Percentiles rank a stretch among this genome's conserved stretches.
These are phyloP conservation scores for Anableps anableps DNA, from an alignment of 2,797 vertebrate species.

Conservation along the genomic window DNA sequence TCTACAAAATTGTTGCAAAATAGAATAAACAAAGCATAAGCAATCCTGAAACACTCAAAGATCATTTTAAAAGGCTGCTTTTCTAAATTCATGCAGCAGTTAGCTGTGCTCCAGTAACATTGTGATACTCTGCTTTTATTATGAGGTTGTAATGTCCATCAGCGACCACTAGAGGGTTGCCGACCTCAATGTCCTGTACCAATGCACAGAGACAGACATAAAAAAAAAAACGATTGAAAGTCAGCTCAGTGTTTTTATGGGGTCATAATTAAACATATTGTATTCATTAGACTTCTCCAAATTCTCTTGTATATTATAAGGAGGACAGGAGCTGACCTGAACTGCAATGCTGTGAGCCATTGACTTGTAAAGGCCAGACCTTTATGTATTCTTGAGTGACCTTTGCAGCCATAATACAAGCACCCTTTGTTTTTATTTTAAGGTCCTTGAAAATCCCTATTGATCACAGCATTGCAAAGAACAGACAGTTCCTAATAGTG, in stretches of 20 bases:
- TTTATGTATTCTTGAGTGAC: constrained; percentile 12
- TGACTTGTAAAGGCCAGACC: constrained; percentile 10
- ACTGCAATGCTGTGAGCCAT: background rate
- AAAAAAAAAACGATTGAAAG: background rate
- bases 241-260: background rate
- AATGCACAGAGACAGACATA: background rate
- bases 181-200: background rate
- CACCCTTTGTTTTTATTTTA: background rate
- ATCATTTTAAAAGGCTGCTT: background rate
- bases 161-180: background rate
- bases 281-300: background rate
- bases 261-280: constrained; percentile 4
- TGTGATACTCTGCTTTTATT: background rate
- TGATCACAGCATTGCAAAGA: constrained; percentile 22
- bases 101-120: background rate
- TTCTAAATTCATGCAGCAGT: background rate
- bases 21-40: background rate
- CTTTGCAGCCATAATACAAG: constrained; percentile 8
- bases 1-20: background rate
- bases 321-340: background rate
- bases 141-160: background rate
- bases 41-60: background rate
- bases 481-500: constrained; percentile 29
- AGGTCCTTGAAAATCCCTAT: constrained; percentile 13
- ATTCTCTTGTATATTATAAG: background rate